Conservation (phyloP, 2,113 vertebrate species). For the Alaudala cheleensis region DNA sequence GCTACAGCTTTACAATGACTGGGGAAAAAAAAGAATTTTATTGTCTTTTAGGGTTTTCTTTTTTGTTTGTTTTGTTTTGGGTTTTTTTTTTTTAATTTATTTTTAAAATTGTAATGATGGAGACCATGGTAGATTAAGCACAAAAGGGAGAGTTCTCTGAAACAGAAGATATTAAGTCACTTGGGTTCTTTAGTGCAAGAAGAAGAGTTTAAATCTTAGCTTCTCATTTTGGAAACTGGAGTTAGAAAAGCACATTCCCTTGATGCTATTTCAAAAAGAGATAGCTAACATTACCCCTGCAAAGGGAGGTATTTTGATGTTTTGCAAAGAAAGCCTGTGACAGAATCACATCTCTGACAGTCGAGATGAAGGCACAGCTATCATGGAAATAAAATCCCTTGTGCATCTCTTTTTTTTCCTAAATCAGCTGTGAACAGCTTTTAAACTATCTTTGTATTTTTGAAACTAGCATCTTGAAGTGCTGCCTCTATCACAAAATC, state of each 20-base stretch:
- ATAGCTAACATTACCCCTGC: not conserved
- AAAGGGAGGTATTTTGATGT: not conserved
- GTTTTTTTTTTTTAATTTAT: not conserved
- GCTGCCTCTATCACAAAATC: constrained; percentile 35
- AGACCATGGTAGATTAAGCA: not conserved
- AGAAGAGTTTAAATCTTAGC: not conserved
- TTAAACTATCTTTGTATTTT: constrained; percentile 29
- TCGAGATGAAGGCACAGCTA: not conserved
- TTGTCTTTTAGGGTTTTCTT: not conserved
- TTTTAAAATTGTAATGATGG: not conserved
- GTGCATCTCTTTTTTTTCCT: not conserved
- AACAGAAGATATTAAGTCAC: not conserved
- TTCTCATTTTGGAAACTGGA: not conserved
- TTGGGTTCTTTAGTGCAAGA: not conserved
- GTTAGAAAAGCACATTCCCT: not conserved
- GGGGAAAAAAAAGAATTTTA: not conserved
- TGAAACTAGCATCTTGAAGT: not conserved
- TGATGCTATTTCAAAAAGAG: not conserved
- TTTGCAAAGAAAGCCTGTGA: not conserved
- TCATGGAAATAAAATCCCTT: not conserved
- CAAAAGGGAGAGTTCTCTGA: not conserved
- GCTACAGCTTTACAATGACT: not conserved
- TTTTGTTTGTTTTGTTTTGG: not conserved
- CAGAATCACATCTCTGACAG: not conserved
- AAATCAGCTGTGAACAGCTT: constrained; percentile 38